These are phyloP conservation scores for Napeogenes sylphis DNA, from an alignment of 2,888 invertebrate species.

Conservation along the genomic window DNA sequence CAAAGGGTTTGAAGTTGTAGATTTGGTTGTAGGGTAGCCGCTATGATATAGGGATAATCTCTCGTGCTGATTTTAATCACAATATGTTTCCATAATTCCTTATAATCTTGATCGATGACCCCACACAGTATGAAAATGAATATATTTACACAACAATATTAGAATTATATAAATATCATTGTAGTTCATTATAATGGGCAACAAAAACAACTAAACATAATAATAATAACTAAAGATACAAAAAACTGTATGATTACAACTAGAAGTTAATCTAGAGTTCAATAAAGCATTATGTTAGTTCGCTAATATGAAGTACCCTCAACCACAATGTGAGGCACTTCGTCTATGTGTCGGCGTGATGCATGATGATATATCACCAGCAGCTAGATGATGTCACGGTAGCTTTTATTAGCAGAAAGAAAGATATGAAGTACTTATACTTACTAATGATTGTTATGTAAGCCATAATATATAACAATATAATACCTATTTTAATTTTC, in stretches of 20 bases:
- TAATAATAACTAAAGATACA: too few relatives aligned
- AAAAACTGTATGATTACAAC: neutral
- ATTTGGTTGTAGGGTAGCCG: neutral
- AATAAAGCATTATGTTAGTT: constrained; percentile 7
- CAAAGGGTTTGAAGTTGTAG: too few relatives aligned
- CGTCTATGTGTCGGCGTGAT: constrained; percentile 20
- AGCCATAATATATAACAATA: too few relatives aligned
- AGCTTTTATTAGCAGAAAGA: constrained; percentile 13
- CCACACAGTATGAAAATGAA: too few relatives aligned
- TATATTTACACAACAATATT: too few relatives aligned
- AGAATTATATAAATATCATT: too few relatives aligned
- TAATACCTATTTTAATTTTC: too few relatives aligned
- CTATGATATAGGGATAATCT: constrained; percentile 18
- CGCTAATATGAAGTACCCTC: constrained; percentile 14
- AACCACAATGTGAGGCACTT: constrained; percentile 17
- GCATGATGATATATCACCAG: constrained; percentile 19
- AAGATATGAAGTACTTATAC: constrained; percentile 6
- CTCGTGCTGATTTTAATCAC: constrained; percentile 21
- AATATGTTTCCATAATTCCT: constrained; percentile 9
- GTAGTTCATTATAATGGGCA: too few relatives aligned
- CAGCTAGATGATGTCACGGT: constrained; percentile 11
- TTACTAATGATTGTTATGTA: neutral
- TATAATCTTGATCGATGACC: constrained; percentile 10
- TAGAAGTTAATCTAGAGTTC: neutral
- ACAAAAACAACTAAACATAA: too few relatives aligned